Evolutionary conservation across 1,140 invertebrate genomes (phyloP).

Genomic region (Sycophaga agraensis): DNA sequence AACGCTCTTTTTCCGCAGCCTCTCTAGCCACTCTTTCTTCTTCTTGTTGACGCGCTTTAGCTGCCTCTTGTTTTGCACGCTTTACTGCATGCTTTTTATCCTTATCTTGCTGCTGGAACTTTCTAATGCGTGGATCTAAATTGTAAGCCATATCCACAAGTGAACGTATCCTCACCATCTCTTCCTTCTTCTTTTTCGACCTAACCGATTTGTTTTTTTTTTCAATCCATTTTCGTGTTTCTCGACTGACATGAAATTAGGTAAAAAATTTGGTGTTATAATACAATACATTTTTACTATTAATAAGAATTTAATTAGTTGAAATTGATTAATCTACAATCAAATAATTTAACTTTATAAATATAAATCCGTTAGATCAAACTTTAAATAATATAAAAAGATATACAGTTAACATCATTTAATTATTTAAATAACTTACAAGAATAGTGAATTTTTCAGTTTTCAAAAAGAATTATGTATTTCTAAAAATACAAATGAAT

Average conservation of each 20-base stretch:
- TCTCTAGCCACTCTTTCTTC: conserved; percentile 74
- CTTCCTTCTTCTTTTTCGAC: conserved; percentile 93
- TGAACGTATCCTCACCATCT: conserved; percentile 85
- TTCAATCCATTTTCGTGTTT: conserved; percentile 95
- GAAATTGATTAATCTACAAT: no score
- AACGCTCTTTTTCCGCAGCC: conserved; percentile 65
- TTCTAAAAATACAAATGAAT: background rate
- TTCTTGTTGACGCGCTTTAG: conserved; percentile 78
- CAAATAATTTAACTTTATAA: no score
- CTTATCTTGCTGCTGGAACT: conserved; percentile 93
- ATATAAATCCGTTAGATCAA: no score
- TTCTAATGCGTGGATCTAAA: conserved; percentile 87
- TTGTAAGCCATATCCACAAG: conserved; percentile 93
- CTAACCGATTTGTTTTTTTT: conserved; percentile 94
- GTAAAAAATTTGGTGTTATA: no score
- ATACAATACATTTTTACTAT: no score
- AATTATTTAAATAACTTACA: no score
- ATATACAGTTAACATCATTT: no score
- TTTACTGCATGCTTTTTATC: conserved; percentile 87
- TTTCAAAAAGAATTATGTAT: no score
- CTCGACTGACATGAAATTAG: conserved; percentile 60
- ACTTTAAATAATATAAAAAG: no score
- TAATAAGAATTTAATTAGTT: no score
- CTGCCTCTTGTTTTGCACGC: conserved; percentile 86
- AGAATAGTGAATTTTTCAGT: no score